Conservation (phyloP, 1,140 invertebrate genomes). For the Diploscapter pachys region DNA sequence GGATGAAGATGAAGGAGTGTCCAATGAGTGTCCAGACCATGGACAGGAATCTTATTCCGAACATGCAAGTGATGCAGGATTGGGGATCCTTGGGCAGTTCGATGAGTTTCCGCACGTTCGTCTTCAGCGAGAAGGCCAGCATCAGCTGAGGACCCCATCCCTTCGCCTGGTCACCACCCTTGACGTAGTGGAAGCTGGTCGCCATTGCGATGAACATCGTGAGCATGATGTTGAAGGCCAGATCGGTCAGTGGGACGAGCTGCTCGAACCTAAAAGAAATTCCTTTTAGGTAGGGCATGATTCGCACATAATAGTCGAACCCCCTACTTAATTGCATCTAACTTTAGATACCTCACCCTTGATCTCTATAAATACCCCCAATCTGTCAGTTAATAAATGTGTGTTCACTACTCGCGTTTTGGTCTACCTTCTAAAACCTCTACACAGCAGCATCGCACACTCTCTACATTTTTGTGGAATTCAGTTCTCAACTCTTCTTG, state of each 20-base stretch:
- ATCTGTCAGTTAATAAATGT: too few relatives aligned
- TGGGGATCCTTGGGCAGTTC: conserved; percentile 57
- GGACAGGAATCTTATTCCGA: conserved; percentile 52
- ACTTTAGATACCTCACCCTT: too few relatives aligned
- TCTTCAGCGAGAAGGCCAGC: conserved; percentile 53
- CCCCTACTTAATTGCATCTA: too few relatives aligned
- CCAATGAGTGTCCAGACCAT: conserved; percentile 58
- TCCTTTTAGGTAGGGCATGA: too few relatives aligned
- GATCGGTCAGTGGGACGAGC: conserved; percentile 51
- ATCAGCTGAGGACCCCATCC: conserved; percentile 24
- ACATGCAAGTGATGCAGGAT: conserved; percentile 57
- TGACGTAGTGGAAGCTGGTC: conserved; percentile 49
- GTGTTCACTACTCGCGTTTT: too few relatives aligned
- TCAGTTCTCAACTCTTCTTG: too few relatives aligned
- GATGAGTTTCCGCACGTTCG: conserved; percentile 49
- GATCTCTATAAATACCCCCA: too few relatives aligned
- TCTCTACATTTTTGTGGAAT: too few relatives aligned
- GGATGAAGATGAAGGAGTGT: conserved; percentile 59
- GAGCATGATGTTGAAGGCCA: conserved; percentile 51
- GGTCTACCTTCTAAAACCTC: too few relatives aligned
- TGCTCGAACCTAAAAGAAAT: conserved; percentile 36
- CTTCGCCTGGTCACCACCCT: conserved; percentile 45
- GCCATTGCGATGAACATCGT: conserved; percentile 48
- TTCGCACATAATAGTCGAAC: too few relatives aligned
- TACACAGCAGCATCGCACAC: too few relatives aligned